phyloP scores from a whole-genome alignment of 2,888 invertebrate genomes.

The Platerodrilus igneus region DNA sequence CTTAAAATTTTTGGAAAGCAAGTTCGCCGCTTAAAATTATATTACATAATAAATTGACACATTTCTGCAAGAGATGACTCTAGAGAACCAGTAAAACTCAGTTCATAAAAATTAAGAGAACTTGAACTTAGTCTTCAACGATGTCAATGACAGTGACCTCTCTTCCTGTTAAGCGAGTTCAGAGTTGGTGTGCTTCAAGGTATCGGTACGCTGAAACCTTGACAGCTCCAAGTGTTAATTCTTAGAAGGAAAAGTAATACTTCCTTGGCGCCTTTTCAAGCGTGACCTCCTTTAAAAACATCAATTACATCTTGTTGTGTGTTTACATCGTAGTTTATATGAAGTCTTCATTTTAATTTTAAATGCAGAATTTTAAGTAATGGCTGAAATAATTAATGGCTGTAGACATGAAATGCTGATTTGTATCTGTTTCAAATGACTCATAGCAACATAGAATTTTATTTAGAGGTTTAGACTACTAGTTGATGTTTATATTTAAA shows the following conservation, averaged over 20 bases:
- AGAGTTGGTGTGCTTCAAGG: constrained; percentile 9
- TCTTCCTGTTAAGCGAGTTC: constrained; percentile 28
- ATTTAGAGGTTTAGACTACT: too few species aligned
- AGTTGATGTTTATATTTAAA: too few species aligned
- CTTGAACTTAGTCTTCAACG: constrained; percentile 23
- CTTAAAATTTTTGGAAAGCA: too few species aligned
- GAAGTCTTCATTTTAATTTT: too few species aligned
- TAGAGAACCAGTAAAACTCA: constrained; percentile 13
- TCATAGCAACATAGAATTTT: too few species aligned
- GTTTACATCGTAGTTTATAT: too few species aligned
- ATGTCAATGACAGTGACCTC: constrained; percentile 34
- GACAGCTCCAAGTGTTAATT: constrained; percentile 24
- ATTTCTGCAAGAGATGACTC: background rate
- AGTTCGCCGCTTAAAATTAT: too few species aligned
- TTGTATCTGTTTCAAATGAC: too few species aligned
- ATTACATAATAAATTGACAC: too few species aligned
- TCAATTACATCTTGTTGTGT: constrained; percentile 26
- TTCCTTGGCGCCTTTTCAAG: constrained; percentile 29
- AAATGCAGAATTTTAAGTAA: too few species aligned
- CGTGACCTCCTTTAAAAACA: constrained; percentile 28
- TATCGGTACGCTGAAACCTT: constrained; percentile 19
- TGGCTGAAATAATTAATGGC: too few species aligned
- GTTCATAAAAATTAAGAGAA: constrained; percentile 12
- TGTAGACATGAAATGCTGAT: too few species aligned
- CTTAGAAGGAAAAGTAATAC: constrained; percentile 24